Base-by-base conservation (phyloP, 1,140 invertebrate genomes). In the Drosophila fuyamai region DNA sequence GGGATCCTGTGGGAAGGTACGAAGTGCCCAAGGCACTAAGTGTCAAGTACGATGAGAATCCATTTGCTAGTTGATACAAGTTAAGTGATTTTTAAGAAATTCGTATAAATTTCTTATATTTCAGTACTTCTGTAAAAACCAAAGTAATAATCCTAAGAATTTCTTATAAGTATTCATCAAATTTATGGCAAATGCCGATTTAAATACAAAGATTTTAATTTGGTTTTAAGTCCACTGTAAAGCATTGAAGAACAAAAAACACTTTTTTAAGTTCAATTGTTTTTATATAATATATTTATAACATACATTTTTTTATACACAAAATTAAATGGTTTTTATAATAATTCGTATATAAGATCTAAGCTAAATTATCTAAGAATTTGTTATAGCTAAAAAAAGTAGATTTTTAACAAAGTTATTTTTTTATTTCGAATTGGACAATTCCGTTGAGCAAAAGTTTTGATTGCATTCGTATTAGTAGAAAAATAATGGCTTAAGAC, bases 1-100 rank as follows among this genome's bases (percentile, higher is more conserved):
- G 93, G 51, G 93, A 94, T 35, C 94, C 94, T 1, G 92, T 94
- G n/a, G 91, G 92, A 2, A 84, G 93, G 51, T 94, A 94, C 57
- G 88, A 81, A 59, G 91, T 94, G 46, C 94, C 94, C 2, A 93
- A 93, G 41, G 65, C 54, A 1, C 46, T 91, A 14, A 89, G 84
- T 47, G 48, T 27, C 0, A 84, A 84, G 7, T 70, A 53, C 23
- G 81, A 84, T 56, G 85, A 89, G 56, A 89, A 89, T 79, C 84
- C 84, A 0, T 89, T 89, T 57, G 80, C 84, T 12, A 83, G 61
- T 35, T 88, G 29, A 63, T 2, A 10, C 5, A 14, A 6, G 7
- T n/a, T 35, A 5, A 8, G 10, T 47, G 13, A 13, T 57, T n/a
- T 4, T 9, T 3, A 7, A 40, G 5, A 40, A n/a, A 32, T 7